Conservation (phyloP, 2,888 invertebrate species). For the Physocephala rufipes region DNA sequence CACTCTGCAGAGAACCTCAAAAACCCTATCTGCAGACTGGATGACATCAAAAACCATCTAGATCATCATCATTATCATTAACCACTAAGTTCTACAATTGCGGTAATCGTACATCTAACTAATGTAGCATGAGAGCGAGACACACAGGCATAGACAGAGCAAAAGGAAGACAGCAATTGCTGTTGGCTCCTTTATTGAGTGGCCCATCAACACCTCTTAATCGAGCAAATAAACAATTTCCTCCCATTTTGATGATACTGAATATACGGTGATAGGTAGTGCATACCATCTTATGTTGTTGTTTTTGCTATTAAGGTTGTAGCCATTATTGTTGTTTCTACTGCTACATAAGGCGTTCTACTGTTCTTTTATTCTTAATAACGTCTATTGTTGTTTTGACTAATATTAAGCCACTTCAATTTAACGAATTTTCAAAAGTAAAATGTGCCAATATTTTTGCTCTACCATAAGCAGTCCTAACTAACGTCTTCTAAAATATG, state of each 20-base stretch:
- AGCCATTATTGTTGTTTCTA: not conserved
- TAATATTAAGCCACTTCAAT: slow-evolving; percentile 39
- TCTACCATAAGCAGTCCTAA: no score
- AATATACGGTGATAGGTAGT: no score
- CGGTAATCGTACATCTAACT: slow-evolving; percentile 25
- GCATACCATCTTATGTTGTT: no score
- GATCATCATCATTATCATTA: slow-evolving; percentile 37
- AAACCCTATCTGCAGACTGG: not conserved
- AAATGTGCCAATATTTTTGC: slow-evolving; percentile 20
- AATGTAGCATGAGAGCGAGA: no score
- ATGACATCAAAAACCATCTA: slow-evolving; percentile 36
- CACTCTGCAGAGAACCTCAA: not conserved
- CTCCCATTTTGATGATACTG: not conserved
- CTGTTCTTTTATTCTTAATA: no score
- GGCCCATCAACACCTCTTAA: slow-evolving; percentile 30
- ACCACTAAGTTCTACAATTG: slow-evolving; percentile 42
- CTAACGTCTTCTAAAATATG: no score
- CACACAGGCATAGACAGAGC: slow-evolving; percentile 22
- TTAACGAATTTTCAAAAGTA: slow-evolving; percentile 42
- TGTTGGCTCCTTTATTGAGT: slow-evolving; percentile 10
- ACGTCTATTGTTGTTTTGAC: not conserved
- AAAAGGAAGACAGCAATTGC: slow-evolving; percentile 4
- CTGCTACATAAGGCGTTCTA: not conserved
- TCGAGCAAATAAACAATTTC: slow-evolving; percentile 30
- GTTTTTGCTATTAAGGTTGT: not conserved